Evolutionary conservation across 1,140 invertebrate species (phyloP), one percentile per base, ranked within the genome.

Genomic region (Drosophila bocqueti): DNA sequence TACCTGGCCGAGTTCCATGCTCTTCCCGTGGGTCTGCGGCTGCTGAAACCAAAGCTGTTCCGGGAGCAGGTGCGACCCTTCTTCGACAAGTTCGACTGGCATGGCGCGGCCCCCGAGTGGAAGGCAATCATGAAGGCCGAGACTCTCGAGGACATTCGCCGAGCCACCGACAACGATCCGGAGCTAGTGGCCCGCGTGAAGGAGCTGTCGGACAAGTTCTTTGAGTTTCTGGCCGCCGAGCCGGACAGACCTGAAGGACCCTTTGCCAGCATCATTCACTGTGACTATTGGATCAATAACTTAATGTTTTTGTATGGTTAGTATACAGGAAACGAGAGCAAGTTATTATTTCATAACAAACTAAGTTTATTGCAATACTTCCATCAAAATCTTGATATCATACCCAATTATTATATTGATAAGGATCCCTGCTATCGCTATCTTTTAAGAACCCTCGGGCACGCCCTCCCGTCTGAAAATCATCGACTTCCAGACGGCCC

Each of bases 211-310:
- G 50, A 76, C 16, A 16, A 71, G n/a, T 86, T 84, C 21, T 85
- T 91, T 46, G 50, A 60, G 16, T 89, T 87, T 31, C 34, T 80
- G 21, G 55, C 81, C 34, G 29, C 69, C 0, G 64, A 76, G 2
- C 65, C 81, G 6, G 77, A 74, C 11, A 52, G 16, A 52, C 54
- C 76, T 42, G 38, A 73, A 42, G 52, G 79, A 24, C 42, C 93
- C 0, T 95, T 94, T 90, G 93, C 93, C 0, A 94, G 93, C 0
- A 93, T 95, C 6, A 85, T 94, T 1, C 95, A 96, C 64, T 93
- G 93, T 0, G 95, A 96, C 83, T 94, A 95, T 58, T 96, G 95
- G 95, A 91, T 93, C 5, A 96, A 95, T 76, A 96, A 96, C 67
- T 93, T 95, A 0, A 93, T 96, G 86, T 81, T 93, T 13, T 75